Percentiles rank a stretch among this genome's conserved stretches.
These are phyloP conservation scores for Formica selysi DNA, from an alignment of 1,140 invertebrate species.

Conservation along the genomic window DNA sequence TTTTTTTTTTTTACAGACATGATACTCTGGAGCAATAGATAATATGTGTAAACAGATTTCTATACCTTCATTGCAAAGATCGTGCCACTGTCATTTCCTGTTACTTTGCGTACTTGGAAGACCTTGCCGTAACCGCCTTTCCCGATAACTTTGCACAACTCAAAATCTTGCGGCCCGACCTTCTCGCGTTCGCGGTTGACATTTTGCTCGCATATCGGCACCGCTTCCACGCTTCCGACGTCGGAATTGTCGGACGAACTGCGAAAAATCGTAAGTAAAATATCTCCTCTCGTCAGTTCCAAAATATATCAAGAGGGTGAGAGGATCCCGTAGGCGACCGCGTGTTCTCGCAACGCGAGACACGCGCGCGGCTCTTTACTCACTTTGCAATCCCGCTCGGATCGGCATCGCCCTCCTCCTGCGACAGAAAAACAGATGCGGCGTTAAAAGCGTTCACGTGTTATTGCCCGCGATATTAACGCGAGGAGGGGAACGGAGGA, in stretches of 20 bases:
- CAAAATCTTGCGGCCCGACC: conserved; percentile 96
- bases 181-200: conserved; percentile 94
- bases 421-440: conserved; percentile 78
- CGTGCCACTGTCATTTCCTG: conserved; percentile 95
- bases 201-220: conserved; percentile 94
- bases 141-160: conserved; percentile 97
- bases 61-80: conserved; percentile 99
- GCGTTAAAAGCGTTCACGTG: conserved; percentile 46
- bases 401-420: conserved; percentile 93
- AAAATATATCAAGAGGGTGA: too few relatives aligned
- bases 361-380: conserved; percentile 84
- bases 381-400: conserved; percentile 92
- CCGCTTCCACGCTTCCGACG: conserved; percentile 89
- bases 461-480: background rate
- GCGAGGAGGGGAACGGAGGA: background rate
- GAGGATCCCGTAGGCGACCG: background rate
- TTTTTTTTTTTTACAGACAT: background rate
- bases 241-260: conserved; percentile 87
- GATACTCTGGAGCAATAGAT: background rate
- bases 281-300: background rate
- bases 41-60: background rate
- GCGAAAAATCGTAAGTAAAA: too few relatives aligned
- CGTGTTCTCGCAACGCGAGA: background rate
- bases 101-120: conserved; percentile 97
- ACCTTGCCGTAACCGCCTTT: conserved; percentile 99